Base-by-base conservation (phyloP, 2,113 vertebrate species). In the Pyxicephalus adspersus region DNA sequence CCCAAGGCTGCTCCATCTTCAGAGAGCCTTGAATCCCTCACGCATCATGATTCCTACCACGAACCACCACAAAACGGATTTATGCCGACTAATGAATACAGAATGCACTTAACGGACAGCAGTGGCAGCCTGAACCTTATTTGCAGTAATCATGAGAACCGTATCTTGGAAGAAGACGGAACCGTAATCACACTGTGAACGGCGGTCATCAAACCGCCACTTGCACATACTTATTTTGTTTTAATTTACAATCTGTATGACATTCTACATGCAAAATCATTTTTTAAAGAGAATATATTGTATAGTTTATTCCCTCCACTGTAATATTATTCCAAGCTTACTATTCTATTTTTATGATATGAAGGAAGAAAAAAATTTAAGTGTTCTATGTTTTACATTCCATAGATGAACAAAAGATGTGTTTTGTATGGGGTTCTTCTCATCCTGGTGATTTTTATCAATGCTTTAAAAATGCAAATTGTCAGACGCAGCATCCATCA, bases 171-270 rank as follows among this genome's bases (percentile, higher is more conserved):
- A 88, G 98, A 99, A 86, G 98, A 99, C 0, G 98, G 97, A 26
- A 99, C 98, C 0, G 93, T 99, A 66, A 97, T 99, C 83, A 99
- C 97, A 0, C 92, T 99, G 75, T 99, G 95, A 57, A 70, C 7
- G n/a, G 51, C 61, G 16, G 45, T 25, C 54, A 19, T 34, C 51
- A 16, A 28, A 81, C 58, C 71, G 22, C 26, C 26, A 52, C 34
- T 73, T 81, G 78, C 67, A 81, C 78, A 72, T 22, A n/a, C 79
- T 63, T 26, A n/a, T 63, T n/a, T 66, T 25, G 19, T 73, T 34
- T 82, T 66, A 38, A 20, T 58, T 25, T 17, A 72, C 72, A 64
- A 70, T 76, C 70, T 23, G 50, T 78, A 72, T 86, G 78, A 81
- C 38, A 64, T 64, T 81, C 25, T 80, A 72, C 28, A 25, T 66